These are phyloP conservation scores for Cremastinae sp. DNA, from an alignment of 2,888 invertebrate genomes.

Conservation along the genomic window DNA sequence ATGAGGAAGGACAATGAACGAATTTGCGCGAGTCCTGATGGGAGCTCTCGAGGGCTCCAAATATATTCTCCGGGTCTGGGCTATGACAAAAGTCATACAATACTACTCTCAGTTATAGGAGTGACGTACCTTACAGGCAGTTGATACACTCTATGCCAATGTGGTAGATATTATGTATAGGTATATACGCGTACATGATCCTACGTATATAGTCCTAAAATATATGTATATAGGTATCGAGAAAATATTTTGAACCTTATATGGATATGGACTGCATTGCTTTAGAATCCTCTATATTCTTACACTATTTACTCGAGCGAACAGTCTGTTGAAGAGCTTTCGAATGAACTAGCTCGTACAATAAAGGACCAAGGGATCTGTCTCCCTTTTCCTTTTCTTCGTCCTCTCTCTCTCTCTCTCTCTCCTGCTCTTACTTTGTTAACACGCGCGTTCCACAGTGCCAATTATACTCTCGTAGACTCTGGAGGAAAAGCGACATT, in stretches of 20 bases:
- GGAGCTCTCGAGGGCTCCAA: conserved; percentile 53
- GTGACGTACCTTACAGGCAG: conserved; percentile 44
- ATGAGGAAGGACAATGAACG: conserved; percentile 56
- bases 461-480: conserved; percentile 75
- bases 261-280: conserved; percentile 23
- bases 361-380: conserved; percentile 52
- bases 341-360: conserved; percentile 63
- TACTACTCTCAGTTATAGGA: conserved; percentile 30
- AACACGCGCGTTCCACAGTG: conserved; percentile 62
- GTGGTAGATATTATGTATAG: conserved; percentile 1
- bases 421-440: conserved; percentile 19
- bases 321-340: conserved; percentile 62
- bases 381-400: too few relatives aligned
- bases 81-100: conserved; percentile 59
- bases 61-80: conserved; percentile 47
- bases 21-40: conserved; percentile 55
- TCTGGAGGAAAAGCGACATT: conserved; percentile 35
- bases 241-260: too few relatives aligned
- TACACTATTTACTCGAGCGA: conserved; percentile 65
- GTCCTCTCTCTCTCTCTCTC: conserved; percentile 29
- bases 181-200: neutral
- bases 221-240: neutral
- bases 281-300: conserved; percentile 61
- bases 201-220: too few relatives aligned
- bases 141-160: conserved; percentile 34